Evolutionary conservation across 2,888 invertebrate species (phyloP).

Genomic region (Onchidella celtica): DNA sequence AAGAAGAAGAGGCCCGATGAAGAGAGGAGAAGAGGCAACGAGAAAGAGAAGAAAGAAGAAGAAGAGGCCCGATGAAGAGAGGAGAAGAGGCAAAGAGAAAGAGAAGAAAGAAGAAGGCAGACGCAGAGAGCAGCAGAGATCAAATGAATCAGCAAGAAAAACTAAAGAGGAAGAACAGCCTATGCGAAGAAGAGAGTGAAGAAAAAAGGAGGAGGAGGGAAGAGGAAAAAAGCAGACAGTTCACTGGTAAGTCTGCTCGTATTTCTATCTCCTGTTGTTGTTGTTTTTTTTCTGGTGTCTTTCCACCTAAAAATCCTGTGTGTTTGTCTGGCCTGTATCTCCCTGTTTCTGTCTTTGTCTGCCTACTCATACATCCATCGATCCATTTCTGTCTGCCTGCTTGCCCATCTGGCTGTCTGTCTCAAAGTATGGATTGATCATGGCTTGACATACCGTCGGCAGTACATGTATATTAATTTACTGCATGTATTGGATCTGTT

Average conservation of each 20-base stretch:
- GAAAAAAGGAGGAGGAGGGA: not conserved
- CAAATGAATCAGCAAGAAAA: not conserved
- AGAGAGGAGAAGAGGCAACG: not conserved
- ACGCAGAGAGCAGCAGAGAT: not conserved
- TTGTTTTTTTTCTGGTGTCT: not conserved
- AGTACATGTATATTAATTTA: too few relatives aligned
- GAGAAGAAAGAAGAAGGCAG: slow-evolving; percentile 2
- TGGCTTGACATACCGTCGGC: too few relatives aligned
- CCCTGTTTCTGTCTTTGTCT: not conserved
- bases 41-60: not conserved
- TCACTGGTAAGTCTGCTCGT: not conserved
- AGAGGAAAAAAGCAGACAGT: not conserved
- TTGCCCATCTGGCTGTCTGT: too few relatives aligned
- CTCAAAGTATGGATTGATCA: too few relatives aligned
- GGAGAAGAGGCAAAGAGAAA: not conserved
- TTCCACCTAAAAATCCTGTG: not conserved
- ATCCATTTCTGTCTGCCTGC: too few relatives aligned
- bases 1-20: not conserved
- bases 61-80: not conserved
- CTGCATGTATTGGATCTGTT: too few relatives aligned
- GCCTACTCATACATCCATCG: not conserved
- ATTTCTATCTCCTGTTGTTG: not conserved
- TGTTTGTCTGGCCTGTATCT: not conserved
- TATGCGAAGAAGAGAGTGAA: not conserved
- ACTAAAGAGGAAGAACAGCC: not conserved